Conservation (phyloP, 2,888 invertebrate genomes). For the Eupithecia dodoneata region DNA sequence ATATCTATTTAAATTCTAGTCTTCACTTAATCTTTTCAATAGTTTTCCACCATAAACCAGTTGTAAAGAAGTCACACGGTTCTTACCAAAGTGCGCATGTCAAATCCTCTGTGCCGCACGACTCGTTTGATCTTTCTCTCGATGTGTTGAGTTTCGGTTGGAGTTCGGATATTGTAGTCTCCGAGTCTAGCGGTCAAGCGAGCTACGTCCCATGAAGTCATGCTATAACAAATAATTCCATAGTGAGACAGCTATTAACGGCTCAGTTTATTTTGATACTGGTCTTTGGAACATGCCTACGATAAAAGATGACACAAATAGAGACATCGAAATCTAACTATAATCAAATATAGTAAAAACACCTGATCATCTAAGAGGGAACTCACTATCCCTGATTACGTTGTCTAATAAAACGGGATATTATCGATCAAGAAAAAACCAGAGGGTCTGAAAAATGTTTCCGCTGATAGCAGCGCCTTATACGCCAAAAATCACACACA, state of each 20-base stretch:
- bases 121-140: constrained; percentile 92
- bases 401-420: background rate
- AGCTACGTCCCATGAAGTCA: constrained; percentile 95
- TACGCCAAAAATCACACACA: background rate
- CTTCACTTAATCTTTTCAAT: background rate
- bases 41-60: no score
- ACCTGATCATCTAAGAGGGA: background rate
- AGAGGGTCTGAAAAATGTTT: background rate
- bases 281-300: background rate
- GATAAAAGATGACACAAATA: background rate
- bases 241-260: background rate
- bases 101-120: constrained; percentile 93
- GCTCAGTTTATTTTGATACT: background rate
- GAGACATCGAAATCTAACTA: background rate
- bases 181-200: constrained; percentile 91
- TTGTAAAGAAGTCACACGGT: background rate
- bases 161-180: constrained; percentile 92
- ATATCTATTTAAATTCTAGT: background rate
- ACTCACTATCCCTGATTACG: background rate
- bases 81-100: constrained; percentile 90
- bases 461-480: background rate
- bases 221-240: constrained; percentile 77
- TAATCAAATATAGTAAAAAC: background rate
- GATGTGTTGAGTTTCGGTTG: constrained; percentile 89
- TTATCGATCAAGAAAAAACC: background rate